phyloP scores from a whole-genome alignment of 2,797 vertebrate genomes.

The Etheostoma nigrum region DNA sequence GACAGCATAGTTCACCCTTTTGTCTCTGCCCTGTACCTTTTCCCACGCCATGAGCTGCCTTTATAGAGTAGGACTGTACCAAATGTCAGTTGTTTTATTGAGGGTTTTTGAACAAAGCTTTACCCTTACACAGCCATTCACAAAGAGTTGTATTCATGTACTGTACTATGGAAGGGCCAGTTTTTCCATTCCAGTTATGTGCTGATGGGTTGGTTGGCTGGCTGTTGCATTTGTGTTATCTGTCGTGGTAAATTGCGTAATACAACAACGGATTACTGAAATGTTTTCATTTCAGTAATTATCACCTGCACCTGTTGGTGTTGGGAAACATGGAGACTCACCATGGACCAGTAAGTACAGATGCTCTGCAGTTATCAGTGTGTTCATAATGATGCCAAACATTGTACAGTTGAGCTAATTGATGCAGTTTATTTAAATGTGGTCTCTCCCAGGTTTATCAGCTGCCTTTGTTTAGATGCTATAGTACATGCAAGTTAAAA shows the following conservation, averaged over 20 bases:
- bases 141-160: background rate
- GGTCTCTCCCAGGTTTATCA: background rate
- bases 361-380: constrained; percentile 23
- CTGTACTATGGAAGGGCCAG: background rate
- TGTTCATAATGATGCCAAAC: constrained; percentile 22
- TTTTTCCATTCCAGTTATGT: background rate
- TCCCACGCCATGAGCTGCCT: constrained; percentile 18
- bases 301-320: constrained; percentile 21
- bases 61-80: background rate
- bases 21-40: constrained; percentile 25
- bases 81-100: no score
- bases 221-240: background rate
- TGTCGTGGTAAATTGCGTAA: background rate
- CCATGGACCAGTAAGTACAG: constrained; percentile 32
- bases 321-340: constrained; percentile 23
- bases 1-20: constrained; percentile 55
- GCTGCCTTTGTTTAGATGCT: background rate
- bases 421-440: constrained; percentile 7
- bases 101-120: no score
- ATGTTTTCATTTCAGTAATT: constrained; percentile 35
- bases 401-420: constrained; percentile 23
- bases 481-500: background rate
- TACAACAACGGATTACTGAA: constrained; percentile 1
- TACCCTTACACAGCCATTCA: background rate
- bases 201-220: background rate